A percentile compares a stretch with the other conserved stretches of the same genome.
Evolutionary conservation across 2,888 invertebrate species (phyloP).

Genomic region (Acrocyrtus sp.): DNA sequence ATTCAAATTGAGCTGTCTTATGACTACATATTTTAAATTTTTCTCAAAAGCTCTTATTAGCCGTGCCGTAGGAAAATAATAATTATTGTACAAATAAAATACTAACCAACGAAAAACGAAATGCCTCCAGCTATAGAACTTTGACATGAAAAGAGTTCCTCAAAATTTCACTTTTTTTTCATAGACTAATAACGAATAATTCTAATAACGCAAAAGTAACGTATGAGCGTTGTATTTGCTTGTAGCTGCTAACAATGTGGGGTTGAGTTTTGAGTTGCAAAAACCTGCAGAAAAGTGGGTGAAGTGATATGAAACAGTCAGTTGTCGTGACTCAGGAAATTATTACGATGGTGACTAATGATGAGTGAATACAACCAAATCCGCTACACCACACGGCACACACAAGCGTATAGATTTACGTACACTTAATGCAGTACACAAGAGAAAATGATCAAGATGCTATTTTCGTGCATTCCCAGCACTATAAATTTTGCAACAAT

Average conservation of each 20-base stretch:
- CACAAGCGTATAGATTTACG: background rate
- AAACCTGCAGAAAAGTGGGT: conserved; percentile 21
- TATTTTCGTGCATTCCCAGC: background rate
- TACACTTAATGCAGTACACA: background rate
- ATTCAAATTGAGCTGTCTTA: background rate
- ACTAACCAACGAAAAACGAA: too few relatives aligned
- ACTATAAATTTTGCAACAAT: background rate
- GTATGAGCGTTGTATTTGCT: background rate
- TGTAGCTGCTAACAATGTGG: conserved; percentile 1
- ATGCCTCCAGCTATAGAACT: conserved; percentile 13
- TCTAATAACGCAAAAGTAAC: conserved; percentile 4
- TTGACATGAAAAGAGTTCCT: background rate
- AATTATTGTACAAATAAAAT: too few relatives aligned
- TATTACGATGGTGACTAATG: background rate
- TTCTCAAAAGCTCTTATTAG: conserved; percentile 1
- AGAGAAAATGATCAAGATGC: background rate
- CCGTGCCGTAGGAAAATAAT: background rate
- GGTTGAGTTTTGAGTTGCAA: conserved; percentile 4
- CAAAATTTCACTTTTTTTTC: conserved; percentile 16
- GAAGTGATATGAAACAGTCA: background rate
- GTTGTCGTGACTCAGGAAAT: background rate
- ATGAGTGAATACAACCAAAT: conserved; percentile 6
- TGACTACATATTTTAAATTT: conserved; percentile 1
- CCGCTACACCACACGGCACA: conserved; percentile 2
- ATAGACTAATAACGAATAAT: background rate